Conservation (phyloP, 1,140 invertebrate genomes). For the Aphis craccivora region DNA sequence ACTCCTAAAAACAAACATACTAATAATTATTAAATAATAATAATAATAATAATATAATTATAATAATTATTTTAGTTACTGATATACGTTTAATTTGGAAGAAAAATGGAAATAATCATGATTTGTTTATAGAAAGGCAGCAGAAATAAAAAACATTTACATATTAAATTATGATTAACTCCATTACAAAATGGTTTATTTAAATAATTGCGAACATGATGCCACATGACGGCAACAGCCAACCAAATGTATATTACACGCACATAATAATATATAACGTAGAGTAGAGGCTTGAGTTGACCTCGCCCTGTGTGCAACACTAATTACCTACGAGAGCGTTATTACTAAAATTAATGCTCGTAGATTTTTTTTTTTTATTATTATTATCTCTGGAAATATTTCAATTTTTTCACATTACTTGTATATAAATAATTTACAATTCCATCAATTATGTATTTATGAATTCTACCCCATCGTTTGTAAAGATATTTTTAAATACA, state of each 20-base stretch:
- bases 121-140: not conserved
- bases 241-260: not conserved
- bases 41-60: too few species aligned
- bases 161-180: not conserved
- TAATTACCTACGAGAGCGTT: not conserved
- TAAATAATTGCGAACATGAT: not conserved
- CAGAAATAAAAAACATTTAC: not conserved
- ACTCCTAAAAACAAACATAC: not conserved
- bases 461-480: not conserved
- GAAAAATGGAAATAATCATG: not conserved
- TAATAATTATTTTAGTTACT: not conserved
- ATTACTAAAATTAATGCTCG: not conserved
- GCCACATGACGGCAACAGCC: not conserved
- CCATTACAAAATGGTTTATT: not conserved
- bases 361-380: not conserved
- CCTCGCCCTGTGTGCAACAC: not conserved
- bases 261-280: not conserved
- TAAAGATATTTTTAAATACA: not conserved
- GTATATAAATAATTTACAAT: not conserved
- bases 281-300: not conserved
- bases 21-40: not conserved
- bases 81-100: not conserved
- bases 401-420: not conserved
- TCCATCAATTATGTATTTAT: not conserved
- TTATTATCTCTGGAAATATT: not conserved